Evolutionary conservation across 2,888 invertebrate genomes (phyloP).

Genomic region (Flexamia atlantica): DNA sequence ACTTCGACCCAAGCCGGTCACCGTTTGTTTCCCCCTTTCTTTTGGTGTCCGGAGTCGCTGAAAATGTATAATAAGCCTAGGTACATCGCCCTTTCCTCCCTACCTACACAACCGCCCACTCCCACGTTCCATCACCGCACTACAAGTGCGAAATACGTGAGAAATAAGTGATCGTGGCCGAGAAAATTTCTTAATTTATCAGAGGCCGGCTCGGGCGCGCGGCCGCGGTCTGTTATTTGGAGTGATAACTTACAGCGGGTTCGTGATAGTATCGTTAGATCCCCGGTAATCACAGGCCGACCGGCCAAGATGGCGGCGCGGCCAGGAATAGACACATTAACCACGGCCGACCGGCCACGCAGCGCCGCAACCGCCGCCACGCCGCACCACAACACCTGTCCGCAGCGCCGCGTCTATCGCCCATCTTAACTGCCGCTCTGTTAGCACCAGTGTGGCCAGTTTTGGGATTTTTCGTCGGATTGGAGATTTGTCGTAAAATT

Average conservation of each 20-base stretch:
- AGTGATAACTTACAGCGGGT: conserved; percentile 60
- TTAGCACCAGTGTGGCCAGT: neutral
- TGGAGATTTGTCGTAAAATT: too few species aligned
- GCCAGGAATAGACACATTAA: conserved; percentile 49
- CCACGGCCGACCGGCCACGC: conserved; percentile 14
- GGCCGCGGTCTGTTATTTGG: conserved; percentile 58
- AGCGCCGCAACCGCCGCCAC: neutral
- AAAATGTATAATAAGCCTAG: too few species aligned
- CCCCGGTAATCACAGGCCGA: conserved; percentile 38
- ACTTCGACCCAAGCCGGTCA: too few species aligned
- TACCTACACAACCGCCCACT: too few species aligned
- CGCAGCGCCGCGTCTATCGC: neutral
- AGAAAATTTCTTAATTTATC: conserved; percentile 63
- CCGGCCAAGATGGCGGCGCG: conserved; percentile 43
- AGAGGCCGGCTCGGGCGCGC: conserved; percentile 24
- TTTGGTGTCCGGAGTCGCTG: too few species aligned
- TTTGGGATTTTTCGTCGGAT: too few species aligned
- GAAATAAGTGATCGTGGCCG: neutral
- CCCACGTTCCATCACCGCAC: too few species aligned
- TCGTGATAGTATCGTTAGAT: conserved; percentile 63
- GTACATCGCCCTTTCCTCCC: too few species aligned
- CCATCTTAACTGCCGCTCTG: neutral
- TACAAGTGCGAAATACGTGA: too few species aligned
- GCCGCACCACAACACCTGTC: conserved; percentile 20
- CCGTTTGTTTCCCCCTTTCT: too few species aligned